These are phyloP conservation scores for Phalacrocorax pelagicus DNA, from an alignment of 2,113 vertebrate species.

Conservation along the genomic window DNA sequence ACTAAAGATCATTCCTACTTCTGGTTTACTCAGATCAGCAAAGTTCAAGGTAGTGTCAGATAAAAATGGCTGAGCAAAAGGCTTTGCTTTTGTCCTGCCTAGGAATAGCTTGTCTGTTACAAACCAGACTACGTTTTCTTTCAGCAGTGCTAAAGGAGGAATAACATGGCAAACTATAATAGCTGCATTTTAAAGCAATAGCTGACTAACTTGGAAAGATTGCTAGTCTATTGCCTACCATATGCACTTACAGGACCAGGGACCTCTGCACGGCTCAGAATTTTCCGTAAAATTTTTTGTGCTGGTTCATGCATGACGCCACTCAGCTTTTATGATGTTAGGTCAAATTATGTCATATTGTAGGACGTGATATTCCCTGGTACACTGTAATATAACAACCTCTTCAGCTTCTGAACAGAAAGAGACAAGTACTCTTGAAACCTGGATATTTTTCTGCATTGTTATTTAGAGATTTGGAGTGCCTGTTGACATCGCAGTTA, in stretches of 20 bases:
- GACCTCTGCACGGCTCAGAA: not conserved
- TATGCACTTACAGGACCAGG: not conserved
- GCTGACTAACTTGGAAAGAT: not conserved
- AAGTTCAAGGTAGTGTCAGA: not conserved
- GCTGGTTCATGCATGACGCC: not conserved
- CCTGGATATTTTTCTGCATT: not conserved
- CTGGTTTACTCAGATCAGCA: not conserved
- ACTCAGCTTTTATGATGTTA: not conserved
- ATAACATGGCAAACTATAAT: not conserved
- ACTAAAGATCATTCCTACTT: not conserved
- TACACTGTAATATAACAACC: not conserved
- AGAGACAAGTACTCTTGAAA: not conserved
- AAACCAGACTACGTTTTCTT: not conserved
- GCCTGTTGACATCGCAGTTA: not conserved
- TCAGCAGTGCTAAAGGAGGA: not conserved
- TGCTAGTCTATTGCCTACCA: no score
- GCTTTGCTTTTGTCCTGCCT: not conserved
- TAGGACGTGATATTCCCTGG: not conserved
- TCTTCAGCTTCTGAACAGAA: constrained; percentile 8
- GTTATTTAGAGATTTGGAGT: not conserved
- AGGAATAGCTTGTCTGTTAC: not conserved
- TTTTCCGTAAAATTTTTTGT: not conserved
- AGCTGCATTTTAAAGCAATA: not conserved
- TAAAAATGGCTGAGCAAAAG: not conserved
- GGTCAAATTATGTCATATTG: not conserved